Base-by-base conservation (phyloP, 2,888 invertebrate species). In the Adelognathus sp. region DNA sequence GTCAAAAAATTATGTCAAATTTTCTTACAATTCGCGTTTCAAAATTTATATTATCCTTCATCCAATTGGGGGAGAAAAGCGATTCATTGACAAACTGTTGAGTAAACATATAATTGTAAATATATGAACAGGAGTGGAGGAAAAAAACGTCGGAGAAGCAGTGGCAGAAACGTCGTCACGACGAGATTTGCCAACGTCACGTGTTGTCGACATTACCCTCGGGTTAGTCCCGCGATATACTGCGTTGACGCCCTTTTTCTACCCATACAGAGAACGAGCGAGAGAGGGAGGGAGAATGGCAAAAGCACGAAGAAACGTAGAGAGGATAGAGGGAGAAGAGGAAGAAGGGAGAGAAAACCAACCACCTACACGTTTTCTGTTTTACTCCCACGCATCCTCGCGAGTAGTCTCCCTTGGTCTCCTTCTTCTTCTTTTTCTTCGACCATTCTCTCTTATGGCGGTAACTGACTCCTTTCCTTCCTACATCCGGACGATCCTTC, bases 171-270 rank as follows among this genome's bases (percentile, higher is more conserved):
- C 60, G 71, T 66, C 79, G 75, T 79, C 80, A 76, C 84, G 86
- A 88, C 86, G 83, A 86, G 86, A 87, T 87, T 88, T 86, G 86
- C 88, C 87, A 84, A 83, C 88, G 88, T 89, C 89, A 89, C 88
- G 88, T 89, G 89, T 88, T 86, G 89, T 86, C 88, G 86, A 85
- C 87, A 88, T 88, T 87, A 86, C 86, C 88, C 88, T n/a, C 84
- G 85, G 83, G 85, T 80, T 84, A 82, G 86, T 87, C 85, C 84
- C 83, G 72, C 83, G 86, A 85, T 86, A 86, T 83, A n/a, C n/a
- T n/a, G n/a, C 84, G 84, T 86, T 80, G 83, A 75, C 81, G 72
- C 80, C 78, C 75, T 75, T 73, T 78, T n/a, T n/a, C n/a, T 77
- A 76, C 72, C 63, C 76, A 50, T 74, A 46, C 41, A 70, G 61